These are phyloP conservation scores for Leucophenga varia DNA, from an alignment of 1,140 invertebrate genomes.

Conservation along the genomic window DNA sequence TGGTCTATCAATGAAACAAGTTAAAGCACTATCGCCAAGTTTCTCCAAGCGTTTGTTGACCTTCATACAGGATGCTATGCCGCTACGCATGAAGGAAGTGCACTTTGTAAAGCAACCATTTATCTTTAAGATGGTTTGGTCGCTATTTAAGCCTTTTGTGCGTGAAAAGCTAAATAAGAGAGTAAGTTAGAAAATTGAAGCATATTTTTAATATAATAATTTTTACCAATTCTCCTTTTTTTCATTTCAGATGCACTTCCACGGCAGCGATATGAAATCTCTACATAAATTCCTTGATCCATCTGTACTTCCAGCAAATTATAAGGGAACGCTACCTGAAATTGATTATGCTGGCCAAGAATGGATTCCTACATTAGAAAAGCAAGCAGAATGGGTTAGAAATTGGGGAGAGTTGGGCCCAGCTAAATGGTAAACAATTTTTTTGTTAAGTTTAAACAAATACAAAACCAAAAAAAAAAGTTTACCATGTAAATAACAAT, in stretches of 20 bases:
- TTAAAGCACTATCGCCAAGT: constrained; percentile 67
- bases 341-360: constrained; percentile 73
- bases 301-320: constrained; percentile 68
- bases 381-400: constrained; percentile 64
- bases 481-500: too few species aligned
- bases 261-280: constrained; percentile 72
- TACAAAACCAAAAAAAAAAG: constrained; percentile 11
- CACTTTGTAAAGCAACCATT: constrained; percentile 89
- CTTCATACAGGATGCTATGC: constrained; percentile 87
- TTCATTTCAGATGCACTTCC: constrained; percentile 76
- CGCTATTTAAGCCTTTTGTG: constrained; percentile 85
- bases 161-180: constrained; percentile 79
- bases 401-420: constrained; percentile 69
- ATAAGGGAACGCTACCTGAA: constrained; percentile 69
- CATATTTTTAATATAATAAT: constrained; percentile 4
- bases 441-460: constrained; percentile 17
- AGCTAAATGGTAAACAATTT: constrained; percentile 55
- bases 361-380: constrained; percentile 70
- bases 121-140: constrained; percentile 85
- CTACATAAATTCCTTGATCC: constrained; percentile 74
- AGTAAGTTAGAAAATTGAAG: constrained; percentile 59
- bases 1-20: constrained; percentile 73
- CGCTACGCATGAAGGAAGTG: constrained; percentile 82
- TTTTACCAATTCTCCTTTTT: constrained; percentile 6
- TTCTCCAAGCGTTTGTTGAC: constrained; percentile 73